phyloP scores from a whole-genome alignment of 2,113 vertebrate species.

The Onychostruthus taczanowskii region DNA sequence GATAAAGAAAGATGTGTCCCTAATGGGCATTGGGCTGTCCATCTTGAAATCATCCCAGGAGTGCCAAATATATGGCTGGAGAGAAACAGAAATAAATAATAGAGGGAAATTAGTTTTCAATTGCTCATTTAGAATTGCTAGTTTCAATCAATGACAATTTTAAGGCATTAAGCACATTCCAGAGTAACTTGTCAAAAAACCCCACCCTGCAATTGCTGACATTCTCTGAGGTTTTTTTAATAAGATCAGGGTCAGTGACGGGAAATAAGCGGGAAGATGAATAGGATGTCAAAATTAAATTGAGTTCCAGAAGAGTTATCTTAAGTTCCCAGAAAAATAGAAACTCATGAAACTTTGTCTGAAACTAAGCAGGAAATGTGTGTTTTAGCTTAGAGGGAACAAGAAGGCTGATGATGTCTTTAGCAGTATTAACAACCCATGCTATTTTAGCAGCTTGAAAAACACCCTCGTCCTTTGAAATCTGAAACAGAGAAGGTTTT shows the following conservation, averaged over 20 bases:
- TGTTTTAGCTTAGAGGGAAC: not conserved
- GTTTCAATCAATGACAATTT: conserved; percentile 80
- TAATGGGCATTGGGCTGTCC: not conserved
- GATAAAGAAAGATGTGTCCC: not conserved
- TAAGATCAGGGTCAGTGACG: conserved; percentile 73
- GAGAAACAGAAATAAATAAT: conserved; percentile 41
- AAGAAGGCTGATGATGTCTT: not conserved
- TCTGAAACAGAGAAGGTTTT: conserved; percentile 39
- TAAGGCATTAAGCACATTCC: conserved; percentile 70
- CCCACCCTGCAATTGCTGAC: conserved; percentile 42
- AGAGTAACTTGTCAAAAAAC: conserved; percentile 59
- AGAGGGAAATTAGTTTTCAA: conserved; percentile 64
- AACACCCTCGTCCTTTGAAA: conserved; percentile 44
- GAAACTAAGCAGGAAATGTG: not conserved
- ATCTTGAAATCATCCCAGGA: conserved; percentile 18
- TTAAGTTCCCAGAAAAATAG: conserved; percentile 54
- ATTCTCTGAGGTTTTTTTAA: conserved; percentile 68
- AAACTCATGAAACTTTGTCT: conserved; percentile 52
- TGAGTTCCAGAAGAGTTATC: conserved; percentile 72
- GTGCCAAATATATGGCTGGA: conserved; percentile 10
- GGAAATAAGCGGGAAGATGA: conserved; percentile 76
- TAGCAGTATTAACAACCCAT: conserved; percentile 20
- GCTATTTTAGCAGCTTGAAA: conserved; percentile 52
- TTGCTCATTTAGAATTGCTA: conserved; percentile 69
- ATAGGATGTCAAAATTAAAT: conserved; percentile 77